A percentile compares a stretch with the other conserved stretches of the same genome.
Evolutionary conservation across 1,140 invertebrate genomes (phyloP).

Genomic region (Diploscapter pachys): DNA sequence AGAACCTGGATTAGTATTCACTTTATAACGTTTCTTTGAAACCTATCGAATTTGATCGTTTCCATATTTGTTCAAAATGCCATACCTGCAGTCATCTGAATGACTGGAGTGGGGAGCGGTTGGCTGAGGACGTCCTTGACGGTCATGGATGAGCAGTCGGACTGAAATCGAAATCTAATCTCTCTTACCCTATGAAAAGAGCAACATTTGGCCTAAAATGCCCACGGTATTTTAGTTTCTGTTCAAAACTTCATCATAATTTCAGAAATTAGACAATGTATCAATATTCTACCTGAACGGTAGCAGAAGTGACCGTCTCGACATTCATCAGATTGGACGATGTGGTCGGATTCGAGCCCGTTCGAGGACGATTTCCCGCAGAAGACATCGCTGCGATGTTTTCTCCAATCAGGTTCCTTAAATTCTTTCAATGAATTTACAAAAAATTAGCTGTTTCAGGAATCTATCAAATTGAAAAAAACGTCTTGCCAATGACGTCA

Average conservation of each 20-base stretch:
- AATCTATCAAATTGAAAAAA: too few relatives aligned
- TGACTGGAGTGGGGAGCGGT: slow-evolving; percentile 42
- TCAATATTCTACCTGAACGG: background rate
- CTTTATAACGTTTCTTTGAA: too few relatives aligned
- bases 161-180: slow-evolving; percentile 29
- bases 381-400: background rate
- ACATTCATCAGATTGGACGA: slow-evolving; percentile 38
- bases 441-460: too few relatives aligned
- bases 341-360: slow-evolving; percentile 21
- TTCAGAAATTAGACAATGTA: too few relatives aligned
- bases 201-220: too few relatives aligned
- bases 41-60: too few relatives aligned
- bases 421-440: too few relatives aligned
- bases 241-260: too few relatives aligned
- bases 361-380: slow-evolving; percentile 19
- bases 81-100: slow-evolving; percentile 32
- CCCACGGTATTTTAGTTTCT: too few relatives aligned
- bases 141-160: slow-evolving; percentile 43
- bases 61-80: slow-evolving; percentile 6
- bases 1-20: too few relatives aligned
- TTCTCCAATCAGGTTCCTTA: slow-evolving; percentile 3
- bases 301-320: slow-evolving; percentile 29
- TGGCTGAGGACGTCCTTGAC: slow-evolving; percentile 45
- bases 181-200: too few relatives aligned
- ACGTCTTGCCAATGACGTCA: too few relatives aligned